Conservation (phyloP, 2,797 vertebrate genomes). For the Cyclopterus lumpus region DNA sequence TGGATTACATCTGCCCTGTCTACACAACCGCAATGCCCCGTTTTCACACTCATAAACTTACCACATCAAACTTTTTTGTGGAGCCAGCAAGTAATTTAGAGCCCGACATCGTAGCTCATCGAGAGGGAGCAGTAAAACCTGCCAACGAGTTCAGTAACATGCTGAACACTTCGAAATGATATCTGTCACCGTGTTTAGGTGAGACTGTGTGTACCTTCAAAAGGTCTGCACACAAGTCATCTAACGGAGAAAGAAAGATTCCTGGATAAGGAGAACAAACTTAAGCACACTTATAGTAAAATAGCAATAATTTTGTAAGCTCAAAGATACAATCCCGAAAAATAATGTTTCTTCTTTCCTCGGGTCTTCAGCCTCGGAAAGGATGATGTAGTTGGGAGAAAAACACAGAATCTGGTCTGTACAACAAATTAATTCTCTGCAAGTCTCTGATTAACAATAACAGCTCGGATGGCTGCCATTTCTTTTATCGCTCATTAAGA, state of each 20-base stretch:
- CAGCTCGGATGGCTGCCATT: conserved; percentile 13
- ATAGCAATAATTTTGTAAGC: neutral
- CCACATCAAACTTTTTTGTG: conserved; percentile 52
- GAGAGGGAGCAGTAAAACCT: conserved; percentile 17
- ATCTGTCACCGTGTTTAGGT: conserved; percentile 30
- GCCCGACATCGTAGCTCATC: conserved; percentile 35
- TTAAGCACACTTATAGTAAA: neutral
- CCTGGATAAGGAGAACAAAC: conserved; percentile 5
- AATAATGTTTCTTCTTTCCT: conserved; percentile 9
- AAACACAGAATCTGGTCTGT: conserved; percentile 8
- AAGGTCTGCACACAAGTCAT: neutral
- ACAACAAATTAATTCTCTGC: conserved; percentile 10
- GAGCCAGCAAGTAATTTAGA: conserved; percentile 56
- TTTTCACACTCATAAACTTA: conserved; percentile 52
- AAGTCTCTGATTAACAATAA: conserved; percentile 25
- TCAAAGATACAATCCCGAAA: conserved; percentile 8
- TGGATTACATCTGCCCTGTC: conserved; percentile 40
- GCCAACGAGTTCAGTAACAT: conserved; percentile 37
- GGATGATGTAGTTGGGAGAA: conserved; percentile 2
- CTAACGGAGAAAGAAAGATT: neutral
- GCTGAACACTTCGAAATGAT: conserved; percentile 41
- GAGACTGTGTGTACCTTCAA: conserved; percentile 8
- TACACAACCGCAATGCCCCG: conserved; percentile 17
- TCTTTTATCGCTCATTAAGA: conserved; percentile 19
- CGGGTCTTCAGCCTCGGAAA: conserved; percentile 5